Evolutionary conservation across 2,113 vertebrate genomes (phyloP).

Genomic region (Rana temporaria): DNA sequence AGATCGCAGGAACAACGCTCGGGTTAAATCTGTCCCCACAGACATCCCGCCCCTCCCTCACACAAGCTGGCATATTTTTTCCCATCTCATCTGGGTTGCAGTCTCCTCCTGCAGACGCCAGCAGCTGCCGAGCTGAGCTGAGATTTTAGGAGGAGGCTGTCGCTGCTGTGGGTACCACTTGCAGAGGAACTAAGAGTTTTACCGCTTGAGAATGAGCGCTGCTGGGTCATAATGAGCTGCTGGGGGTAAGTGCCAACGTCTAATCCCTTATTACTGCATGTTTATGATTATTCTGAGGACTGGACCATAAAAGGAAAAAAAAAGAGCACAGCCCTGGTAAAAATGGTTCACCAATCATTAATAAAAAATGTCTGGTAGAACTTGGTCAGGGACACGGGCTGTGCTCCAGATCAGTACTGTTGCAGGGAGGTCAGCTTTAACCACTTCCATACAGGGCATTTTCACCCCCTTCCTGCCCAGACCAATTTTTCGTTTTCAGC

Average conservation of each 20-base stretch:
- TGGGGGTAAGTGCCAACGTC: constrained; percentile 46
- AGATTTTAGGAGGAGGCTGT: not conserved
- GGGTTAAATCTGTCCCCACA: constrained; percentile 45
- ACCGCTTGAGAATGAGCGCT: constrained; percentile 23
- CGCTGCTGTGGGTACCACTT: constrained; percentile 16
- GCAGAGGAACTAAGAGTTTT: not conserved
- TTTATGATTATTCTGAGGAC: no score
- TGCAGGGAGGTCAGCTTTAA: no score
- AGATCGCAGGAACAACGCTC: constrained; percentile 11
- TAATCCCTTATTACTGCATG: not conserved
- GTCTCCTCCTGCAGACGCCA: constrained; percentile 40
- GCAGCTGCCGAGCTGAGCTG: constrained; percentile 23
- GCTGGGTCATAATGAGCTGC: constrained; percentile 50
- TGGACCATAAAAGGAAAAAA: no score
- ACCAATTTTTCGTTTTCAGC: no score
- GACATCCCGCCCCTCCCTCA: constrained; percentile 42
- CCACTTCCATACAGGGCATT: no score
- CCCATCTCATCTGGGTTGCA: constrained; percentile 41
- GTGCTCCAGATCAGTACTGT: no score
- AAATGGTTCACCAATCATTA: no score
- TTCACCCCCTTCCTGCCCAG: no score
- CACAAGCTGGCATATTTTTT: constrained; percentile 22
- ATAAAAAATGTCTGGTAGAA: no score
- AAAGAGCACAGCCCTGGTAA: no score
- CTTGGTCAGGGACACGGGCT: no score